Percentiles rank a stretch among this genome's conserved stretches.
Conservation (phyloP, 2,113 vertebrate species). For the Archocentrus centrarchus region DNA sequence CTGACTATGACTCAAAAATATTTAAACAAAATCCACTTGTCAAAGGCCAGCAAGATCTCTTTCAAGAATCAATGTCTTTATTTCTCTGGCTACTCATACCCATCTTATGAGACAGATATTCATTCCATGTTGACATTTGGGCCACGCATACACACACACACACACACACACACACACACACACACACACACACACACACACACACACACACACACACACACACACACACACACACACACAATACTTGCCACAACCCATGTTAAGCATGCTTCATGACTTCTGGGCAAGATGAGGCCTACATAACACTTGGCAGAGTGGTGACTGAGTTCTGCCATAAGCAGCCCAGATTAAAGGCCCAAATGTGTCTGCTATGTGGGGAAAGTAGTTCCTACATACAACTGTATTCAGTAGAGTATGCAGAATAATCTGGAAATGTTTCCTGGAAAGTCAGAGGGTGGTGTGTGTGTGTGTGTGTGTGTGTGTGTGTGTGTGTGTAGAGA, state of each 20-base stretch:
- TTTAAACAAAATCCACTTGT: not conserved
- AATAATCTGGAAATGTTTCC: not conserved
- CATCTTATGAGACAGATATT: not conserved
- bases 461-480: no score
- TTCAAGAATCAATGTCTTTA: not conserved
- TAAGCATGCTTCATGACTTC: conserved; percentile 9
- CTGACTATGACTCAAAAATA: not conserved
- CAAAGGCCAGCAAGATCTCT: not conserved
- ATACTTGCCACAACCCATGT: not conserved
- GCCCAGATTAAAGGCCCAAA: not conserved
- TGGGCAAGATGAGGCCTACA: conserved; percentile 3
- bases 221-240: conserved; percentile 1
- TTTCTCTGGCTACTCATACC: not conserved
- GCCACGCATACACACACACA: no score
- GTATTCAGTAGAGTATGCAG: not conserved
- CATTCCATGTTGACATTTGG: not conserved
- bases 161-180: no score
- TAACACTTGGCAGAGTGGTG: not conserved
- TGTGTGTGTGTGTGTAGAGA: no score
- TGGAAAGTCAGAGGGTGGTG: not conserved
- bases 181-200: no score
- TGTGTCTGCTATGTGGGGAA: not conserved
- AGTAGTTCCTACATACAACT: not conserved
- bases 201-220: not conserved
- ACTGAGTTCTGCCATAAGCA: not conserved